Evolutionary conservation across 2,113 vertebrate genomes (phyloP).

Genomic region (Lasiurus cinereus): DNA sequence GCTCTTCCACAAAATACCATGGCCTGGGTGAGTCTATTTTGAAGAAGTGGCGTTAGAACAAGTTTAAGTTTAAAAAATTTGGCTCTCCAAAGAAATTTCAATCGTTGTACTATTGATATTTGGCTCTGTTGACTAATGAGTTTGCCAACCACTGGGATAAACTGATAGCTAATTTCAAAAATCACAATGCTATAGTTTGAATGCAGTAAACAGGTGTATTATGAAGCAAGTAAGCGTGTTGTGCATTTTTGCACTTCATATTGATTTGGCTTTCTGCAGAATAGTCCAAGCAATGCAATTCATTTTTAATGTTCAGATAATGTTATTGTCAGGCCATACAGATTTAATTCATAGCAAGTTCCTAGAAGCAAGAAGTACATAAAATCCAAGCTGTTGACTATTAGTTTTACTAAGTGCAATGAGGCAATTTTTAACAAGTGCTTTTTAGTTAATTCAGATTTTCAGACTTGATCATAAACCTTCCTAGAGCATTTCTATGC

Average conservation of each 20-base stretch:
- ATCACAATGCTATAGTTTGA: not conserved
- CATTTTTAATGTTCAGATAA: slow-evolving; percentile 68
- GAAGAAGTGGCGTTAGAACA: too few species aligned
- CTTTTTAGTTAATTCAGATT: slow-evolving; percentile 46
- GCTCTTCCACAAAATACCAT: too few species aligned
- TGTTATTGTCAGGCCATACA: slow-evolving; percentile 16
- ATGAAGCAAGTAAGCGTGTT: slow-evolving; percentile 45
- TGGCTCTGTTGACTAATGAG: too few species aligned
- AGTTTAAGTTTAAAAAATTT: too few species aligned
- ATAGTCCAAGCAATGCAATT: slow-evolving; percentile 53
- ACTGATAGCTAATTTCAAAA: slow-evolving; percentile 63
- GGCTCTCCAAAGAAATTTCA: too few species aligned
- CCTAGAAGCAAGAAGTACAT: not conserved
- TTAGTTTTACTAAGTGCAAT: slow-evolving; percentile 44
- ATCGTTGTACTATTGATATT: too few species aligned
- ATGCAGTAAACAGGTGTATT: slow-evolving; percentile 27
- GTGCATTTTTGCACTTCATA: slow-evolving; percentile 53
- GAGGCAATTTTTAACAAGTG: slow-evolving; percentile 46
- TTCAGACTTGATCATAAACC: slow-evolving; percentile 42
- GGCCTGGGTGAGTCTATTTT: too few species aligned
- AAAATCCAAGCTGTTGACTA: slow-evolving; percentile 66
- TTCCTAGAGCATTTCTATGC: slow-evolving; percentile 29
- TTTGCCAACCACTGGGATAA: too few species aligned
- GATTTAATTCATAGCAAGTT: slow-evolving; percentile 43
- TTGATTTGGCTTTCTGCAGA: slow-evolving; percentile 61